Conservation (phyloP, 2,113 vertebrate species). For the Tachycineta bicolor region DNA sequence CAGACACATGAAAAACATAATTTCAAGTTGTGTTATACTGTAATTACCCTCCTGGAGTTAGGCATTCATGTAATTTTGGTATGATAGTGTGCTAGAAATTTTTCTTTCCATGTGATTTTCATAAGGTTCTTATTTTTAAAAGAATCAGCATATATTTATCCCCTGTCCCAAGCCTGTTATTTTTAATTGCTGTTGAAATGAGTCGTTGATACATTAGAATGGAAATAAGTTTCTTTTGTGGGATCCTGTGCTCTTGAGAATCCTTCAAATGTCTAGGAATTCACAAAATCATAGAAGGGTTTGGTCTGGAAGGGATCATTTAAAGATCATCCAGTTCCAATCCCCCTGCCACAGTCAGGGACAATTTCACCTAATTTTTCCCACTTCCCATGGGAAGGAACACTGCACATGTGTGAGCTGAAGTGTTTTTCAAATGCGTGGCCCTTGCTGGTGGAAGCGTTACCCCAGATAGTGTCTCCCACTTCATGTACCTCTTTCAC, state of each 20-base stretch:
- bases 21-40: conserved; percentile 39
- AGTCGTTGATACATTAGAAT: not conserved
- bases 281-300: not conserved
- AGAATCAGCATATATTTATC: not conserved
- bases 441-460: not conserved
- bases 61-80: conserved; percentile 27
- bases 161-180: not conserved
- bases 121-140: not conserved
- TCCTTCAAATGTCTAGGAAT: not conserved
- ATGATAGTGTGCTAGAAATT: not conserved
- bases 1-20: conserved; percentile 43
- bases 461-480: not conserved
- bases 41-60: conserved; percentile 49
- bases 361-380: not conserved
- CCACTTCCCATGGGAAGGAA: not conserved
- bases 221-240: not conserved
- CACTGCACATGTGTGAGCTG: not conserved
- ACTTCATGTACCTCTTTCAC: not conserved
- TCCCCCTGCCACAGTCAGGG: not conserved
- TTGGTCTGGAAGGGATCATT: not conserved
- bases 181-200: not conserved
- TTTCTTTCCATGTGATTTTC: conserved; percentile 26
- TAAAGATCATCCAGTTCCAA: not conserved
- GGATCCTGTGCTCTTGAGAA: not conserved
- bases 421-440: not conserved